A percentile compares a stretch with the other conserved stretches of the same genome.
phyloP scores from a whole-genome alignment of 2,113 vertebrate species.

The Stigmatopora nigra region DNA sequence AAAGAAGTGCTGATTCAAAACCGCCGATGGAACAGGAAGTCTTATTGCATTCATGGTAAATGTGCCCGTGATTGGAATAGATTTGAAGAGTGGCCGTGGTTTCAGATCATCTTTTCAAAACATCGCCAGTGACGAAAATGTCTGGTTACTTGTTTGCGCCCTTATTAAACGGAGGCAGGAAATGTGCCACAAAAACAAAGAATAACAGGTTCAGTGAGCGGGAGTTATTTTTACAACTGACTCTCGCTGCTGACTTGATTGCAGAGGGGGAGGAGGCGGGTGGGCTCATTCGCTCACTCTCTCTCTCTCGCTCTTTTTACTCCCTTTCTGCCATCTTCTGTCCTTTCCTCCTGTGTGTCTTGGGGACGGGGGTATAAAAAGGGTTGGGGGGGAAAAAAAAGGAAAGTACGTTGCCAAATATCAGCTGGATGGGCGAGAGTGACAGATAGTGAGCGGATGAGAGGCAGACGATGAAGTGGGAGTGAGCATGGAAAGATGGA shows the following conservation, averaged over 20 bases:
- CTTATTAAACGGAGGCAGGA: slow-evolving; percentile 5
- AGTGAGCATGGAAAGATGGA: slow-evolving; percentile 41
- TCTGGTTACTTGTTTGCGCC: slow-evolving; percentile 6
- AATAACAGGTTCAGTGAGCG: slow-evolving; percentile 15
- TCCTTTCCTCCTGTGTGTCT: slow-evolving; percentile 41
- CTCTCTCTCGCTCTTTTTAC: slow-evolving; percentile 47
- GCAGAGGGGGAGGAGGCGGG: slow-evolving; percentile 19
- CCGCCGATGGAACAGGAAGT: slow-evolving; percentile 43
- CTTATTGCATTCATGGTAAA: slow-evolving; percentile 17
- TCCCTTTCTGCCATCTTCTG: slow-evolving; percentile 44
- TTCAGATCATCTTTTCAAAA: neutral
- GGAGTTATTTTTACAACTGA: slow-evolving; percentile 45
- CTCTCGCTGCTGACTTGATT: slow-evolving; percentile 38
- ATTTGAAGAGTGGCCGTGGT: neutral
- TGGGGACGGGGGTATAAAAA: neutral
- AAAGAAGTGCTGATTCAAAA: slow-evolving; percentile 43
- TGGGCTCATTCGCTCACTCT: slow-evolving; percentile 40
- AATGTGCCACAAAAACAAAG: neutral
- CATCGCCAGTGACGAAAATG: neutral
- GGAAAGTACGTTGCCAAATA: slow-evolving; percentile 19
- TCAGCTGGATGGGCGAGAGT: slow-evolving; percentile 35
- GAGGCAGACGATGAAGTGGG: slow-evolving; percentile 43
- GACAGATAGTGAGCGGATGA: slow-evolving; percentile 45
- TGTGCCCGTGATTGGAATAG: slow-evolving; percentile 4
- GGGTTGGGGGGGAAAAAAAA: slow-evolving; percentile 7